Evolutionary conservation across 2,888 invertebrate species (phyloP).

Genomic region (Dolichomitus sp.): DNA sequence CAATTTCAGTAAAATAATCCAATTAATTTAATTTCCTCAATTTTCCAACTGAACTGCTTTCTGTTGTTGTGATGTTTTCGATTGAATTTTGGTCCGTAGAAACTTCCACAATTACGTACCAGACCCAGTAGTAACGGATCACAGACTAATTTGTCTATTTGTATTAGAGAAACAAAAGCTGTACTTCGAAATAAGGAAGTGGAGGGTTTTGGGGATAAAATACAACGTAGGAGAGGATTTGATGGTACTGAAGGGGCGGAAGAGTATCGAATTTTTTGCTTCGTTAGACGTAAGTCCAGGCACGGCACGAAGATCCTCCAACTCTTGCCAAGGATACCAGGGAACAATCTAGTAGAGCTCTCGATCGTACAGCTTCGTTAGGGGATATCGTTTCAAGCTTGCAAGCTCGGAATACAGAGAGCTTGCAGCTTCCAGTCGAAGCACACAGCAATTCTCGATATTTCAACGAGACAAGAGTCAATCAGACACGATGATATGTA

Average conservation of each 20-base stretch:
- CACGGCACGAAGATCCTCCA: constrained; percentile 11
- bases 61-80: background rate
- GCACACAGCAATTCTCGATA: background rate
- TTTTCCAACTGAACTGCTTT: background rate
- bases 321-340: constrained; percentile 22
- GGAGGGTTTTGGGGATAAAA: background rate
- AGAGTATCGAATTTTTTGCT: constrained; percentile 33
- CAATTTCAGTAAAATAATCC: background rate
- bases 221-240: background rate
- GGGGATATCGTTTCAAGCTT: constrained; percentile 20
- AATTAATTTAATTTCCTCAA: background rate
- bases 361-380: constrained; percentile 43
- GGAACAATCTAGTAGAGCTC: constrained; percentile 20
- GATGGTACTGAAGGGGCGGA: background rate
- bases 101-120: background rate
- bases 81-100: background rate
- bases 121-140: background rate
- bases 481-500: background rate
- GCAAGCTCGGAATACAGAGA: constrained; percentile 42
- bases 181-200: constrained; percentile 22
- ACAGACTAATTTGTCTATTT: background rate
- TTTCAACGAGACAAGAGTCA: background rate
- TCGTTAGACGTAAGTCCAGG: constrained; percentile 24
- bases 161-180: constrained; percentile 13
- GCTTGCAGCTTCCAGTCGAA: constrained; percentile 21